Evolutionary conservation across 2,888 invertebrate species (phyloP).

Genomic region (Tetropium fuscum): DNA sequence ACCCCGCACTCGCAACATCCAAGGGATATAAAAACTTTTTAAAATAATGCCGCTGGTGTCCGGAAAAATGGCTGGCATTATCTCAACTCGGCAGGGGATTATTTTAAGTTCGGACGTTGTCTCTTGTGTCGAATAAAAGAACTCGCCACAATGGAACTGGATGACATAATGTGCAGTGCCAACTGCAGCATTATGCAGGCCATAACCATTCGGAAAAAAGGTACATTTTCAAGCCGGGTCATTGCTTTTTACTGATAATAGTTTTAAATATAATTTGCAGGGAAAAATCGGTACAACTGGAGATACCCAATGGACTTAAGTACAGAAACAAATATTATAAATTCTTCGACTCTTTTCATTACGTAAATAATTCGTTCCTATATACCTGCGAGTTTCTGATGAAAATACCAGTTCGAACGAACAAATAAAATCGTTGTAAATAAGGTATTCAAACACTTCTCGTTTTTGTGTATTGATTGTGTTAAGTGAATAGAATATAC

Average conservation of each 20-base stretch:
- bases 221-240: too few species aligned
- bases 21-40: slow-evolving; percentile 65
- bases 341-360: too few species aligned
- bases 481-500: too few species aligned
- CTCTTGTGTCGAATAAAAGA: slow-evolving; percentile 41
- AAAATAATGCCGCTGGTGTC: slow-evolving; percentile 65
- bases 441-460: too few species aligned
- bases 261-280: neutral
- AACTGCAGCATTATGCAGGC: neutral
- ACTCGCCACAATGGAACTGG: slow-evolving; percentile 20
- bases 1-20: slow-evolving; percentile 53
- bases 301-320: neutral
- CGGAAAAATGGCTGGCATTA: slow-evolving; percentile 65
- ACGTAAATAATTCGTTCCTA: too few species aligned
- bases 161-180: neutral
- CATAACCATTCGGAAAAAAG: too few species aligned
- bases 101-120: slow-evolving; percentile 41
- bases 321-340: neutral
- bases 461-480: too few species aligned
- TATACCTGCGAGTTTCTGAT: too few species aligned
- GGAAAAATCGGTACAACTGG: neutral
- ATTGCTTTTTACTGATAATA: too few species aligned
- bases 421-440: too few species aligned
- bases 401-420: too few species aligned
- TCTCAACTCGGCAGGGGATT: slow-evolving; percentile 63